phyloP scores from a whole-genome alignment of 2,797 vertebrate species.

The Cirrhinus molitorella region DNA sequence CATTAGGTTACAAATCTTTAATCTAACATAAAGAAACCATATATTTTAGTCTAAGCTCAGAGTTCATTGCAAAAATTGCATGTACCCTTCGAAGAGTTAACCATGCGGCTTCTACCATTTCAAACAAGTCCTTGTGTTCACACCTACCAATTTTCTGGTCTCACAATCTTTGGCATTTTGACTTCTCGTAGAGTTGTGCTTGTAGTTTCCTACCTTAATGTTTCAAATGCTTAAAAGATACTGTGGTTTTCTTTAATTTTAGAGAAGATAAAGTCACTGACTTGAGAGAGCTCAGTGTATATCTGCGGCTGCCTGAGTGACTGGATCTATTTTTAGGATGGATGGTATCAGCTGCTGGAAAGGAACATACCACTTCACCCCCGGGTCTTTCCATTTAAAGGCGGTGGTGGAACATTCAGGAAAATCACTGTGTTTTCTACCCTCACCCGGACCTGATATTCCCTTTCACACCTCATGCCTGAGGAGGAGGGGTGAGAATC shows the following conservation, averaged over 20 bases:
- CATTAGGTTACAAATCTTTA: background rate
- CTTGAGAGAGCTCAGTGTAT: conserved; percentile 46
- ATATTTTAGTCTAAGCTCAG: background rate
- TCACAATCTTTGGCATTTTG: conserved; percentile 76
- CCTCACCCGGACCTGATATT: background rate
- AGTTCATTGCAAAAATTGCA: conserved; percentile 20
- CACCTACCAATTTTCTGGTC: conserved; percentile 79
- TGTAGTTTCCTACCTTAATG: background rate
- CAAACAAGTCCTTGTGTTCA: background rate
- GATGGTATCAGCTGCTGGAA: conserved; percentile 79
- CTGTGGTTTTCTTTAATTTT: conserved; percentile 13
- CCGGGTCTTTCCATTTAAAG: conserved; percentile 59
- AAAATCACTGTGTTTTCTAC: conserved; percentile 71
- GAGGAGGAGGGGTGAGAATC: conserved; percentile 34
- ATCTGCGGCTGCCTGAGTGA: conserved; percentile 1
- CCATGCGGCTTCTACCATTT: background rate
- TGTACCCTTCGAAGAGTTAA: background rate
- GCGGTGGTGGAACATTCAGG: conserved; percentile 69
- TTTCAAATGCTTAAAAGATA: conserved; percentile 4
- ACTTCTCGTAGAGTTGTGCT: conserved; percentile 54
- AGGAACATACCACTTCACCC: conserved; percentile 46
- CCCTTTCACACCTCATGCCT: background rate
- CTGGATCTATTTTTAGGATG: conserved; percentile 77
- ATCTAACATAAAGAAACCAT: background rate
- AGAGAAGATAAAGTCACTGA: conserved; percentile 45